Evolutionary conservation across 92 coral and sea anemone genomes (phyloP).

Genomic region (Scolanthus callimorphus): DNA sequence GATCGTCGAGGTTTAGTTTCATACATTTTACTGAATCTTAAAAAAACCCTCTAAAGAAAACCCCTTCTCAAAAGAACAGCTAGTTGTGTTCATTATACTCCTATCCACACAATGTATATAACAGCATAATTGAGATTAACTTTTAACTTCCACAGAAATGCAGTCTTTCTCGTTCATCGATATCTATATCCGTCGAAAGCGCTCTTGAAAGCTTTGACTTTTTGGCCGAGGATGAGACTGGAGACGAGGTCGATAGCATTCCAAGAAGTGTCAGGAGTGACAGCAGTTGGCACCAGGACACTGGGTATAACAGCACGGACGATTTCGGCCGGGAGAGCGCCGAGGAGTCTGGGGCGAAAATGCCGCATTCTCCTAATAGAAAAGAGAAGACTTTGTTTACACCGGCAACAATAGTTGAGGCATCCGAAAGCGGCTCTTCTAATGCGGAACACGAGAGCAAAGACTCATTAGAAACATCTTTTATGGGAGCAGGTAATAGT

Average conservation of each 20-base stretch:
- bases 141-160: too few species aligned
- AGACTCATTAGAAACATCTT: background rate
- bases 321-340: constrained; percentile 54
- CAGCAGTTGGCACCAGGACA: constrained; percentile 83
- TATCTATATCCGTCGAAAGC: constrained; percentile 91
- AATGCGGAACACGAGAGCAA: background rate
- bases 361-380: constrained; percentile 4
- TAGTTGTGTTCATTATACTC: too few species aligned
- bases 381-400: constrained; percentile 19
- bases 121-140: too few species aligned
- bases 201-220: constrained; percentile 97
- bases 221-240: constrained; percentile 83
- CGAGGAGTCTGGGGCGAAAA: constrained; percentile 34
- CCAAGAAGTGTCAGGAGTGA: constrained; percentile 71
- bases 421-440: constrained; percentile 29
- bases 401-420: constrained; percentile 30
- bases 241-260: constrained; percentile 73
- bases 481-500: background rate
- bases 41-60: too few species aligned
- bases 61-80: too few species aligned
- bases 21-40: too few species aligned
- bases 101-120: too few species aligned
- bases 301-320: constrained; percentile 93
- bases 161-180: constrained; percentile 66
- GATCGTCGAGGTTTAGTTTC: too few species aligned